These are phyloP conservation scores for Electrophaes corylata DNA, from an alignment of 2,888 invertebrate species.

Conservation along the genomic window DNA sequence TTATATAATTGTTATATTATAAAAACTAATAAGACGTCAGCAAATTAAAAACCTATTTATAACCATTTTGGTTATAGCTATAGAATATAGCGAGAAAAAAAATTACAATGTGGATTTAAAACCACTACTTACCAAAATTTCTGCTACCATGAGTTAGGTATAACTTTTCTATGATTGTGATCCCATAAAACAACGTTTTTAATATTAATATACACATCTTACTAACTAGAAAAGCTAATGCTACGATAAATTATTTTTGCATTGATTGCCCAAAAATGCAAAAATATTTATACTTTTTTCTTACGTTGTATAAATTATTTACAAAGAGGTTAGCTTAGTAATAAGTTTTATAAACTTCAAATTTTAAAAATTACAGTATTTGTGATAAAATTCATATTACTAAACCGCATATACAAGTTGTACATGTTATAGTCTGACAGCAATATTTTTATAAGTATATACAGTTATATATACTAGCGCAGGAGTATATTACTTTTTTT, in stretches of 20 bases:
- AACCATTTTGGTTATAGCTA: neutral
- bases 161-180: conserved; percentile 42
- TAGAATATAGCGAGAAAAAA: neutral
- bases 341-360: conserved; percentile 28
- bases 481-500: neutral
- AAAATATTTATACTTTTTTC: conserved; percentile 53
- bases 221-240: conserved; percentile 12
- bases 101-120: too few species aligned
- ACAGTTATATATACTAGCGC: neutral
- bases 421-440: conserved; percentile 57
- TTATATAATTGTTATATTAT: neutral
- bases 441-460: conserved; percentile 41
- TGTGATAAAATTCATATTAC: neutral
- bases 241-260: conserved; percentile 57
- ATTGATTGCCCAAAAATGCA: conserved; percentile 79
- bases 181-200: conserved; percentile 47
- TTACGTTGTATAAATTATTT: conserved; percentile 21
- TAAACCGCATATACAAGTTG: conserved; percentile 9
- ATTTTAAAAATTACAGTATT: conserved; percentile 14
- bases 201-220: conserved; percentile 27
- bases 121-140: neutral
- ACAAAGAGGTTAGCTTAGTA: conserved; percentile 55
- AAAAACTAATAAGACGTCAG: neutral
- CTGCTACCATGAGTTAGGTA: neutral
- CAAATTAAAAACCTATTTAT: neutral